Evolutionary conservation across 1,140 invertebrate genomes (phyloP), one percentile per base, ranked within the genome.

Genomic region (Camponotus vicinus): DNA sequence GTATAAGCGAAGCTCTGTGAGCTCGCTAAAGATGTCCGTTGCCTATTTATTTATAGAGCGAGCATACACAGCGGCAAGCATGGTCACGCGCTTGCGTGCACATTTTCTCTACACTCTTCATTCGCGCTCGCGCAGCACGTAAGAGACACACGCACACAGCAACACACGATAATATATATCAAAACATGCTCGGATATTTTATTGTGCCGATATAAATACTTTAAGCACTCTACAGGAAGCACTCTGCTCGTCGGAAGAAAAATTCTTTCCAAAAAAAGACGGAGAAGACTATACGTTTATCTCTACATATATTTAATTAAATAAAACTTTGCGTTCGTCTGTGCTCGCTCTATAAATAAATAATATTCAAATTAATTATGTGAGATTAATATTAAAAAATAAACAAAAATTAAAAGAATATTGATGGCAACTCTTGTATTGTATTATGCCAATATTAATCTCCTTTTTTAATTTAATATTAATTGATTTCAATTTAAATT

Each of bases 21-120:
- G 85, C 64, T 84, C 75, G 90, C 75, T 91, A 92, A 92, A 93
- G 90, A 93, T 92, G 92, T 92, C 90, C 90, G 88, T 93, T 88
- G 91, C 71, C 91, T 93, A 92, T 92, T 93, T 93, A 93, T 93
- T 93, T 93, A 93, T 93, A 93, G 92, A 92, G 87, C 88, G 91
- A 92, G 89, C 91, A 82, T 87, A 92, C 86, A 91, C 86, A 91
- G 88, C 82, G 87, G 88, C 86, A 90, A 86, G 85, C 77, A 87
- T 89, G 84, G 87, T 86, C 89, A 86, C 88, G 89, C 87, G 88
- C 87, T 88, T 85, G 79, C 88, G 77, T 85, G 66, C 73, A 84
- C 80, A 78, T 57, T 86, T 83, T 83, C 69, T 83, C 79, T 45
- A 83, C 57, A 83, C 32, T 27, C 27, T 83, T 73, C 69, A 83